phyloP scores from a whole-genome alignment of 2,888 invertebrate species.

The Mayetiola destructor region DNA sequence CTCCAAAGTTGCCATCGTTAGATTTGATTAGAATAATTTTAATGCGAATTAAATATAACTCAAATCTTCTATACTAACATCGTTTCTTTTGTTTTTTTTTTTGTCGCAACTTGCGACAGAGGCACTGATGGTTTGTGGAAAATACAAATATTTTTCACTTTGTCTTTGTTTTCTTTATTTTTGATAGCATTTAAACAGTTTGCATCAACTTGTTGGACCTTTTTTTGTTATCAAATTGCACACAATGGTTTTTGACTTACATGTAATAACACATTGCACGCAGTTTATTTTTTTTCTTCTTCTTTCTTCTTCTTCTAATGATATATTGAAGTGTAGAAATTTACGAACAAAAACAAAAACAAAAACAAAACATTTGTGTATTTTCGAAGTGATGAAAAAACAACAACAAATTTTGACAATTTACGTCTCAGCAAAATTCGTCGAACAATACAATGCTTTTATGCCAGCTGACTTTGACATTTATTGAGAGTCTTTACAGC shows the following conservation, averaged over 20 bases:
- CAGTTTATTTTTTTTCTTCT: too few species aligned
- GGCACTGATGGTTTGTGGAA: too few species aligned
- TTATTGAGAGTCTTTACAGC: too few species aligned
- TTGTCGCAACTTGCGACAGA: too few species aligned
- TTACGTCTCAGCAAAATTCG: neutral
- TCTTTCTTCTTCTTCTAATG: neutral
- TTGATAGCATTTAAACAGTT: too few species aligned
- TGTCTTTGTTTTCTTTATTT: too few species aligned
- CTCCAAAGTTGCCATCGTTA: constrained; percentile 31
- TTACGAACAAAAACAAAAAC: constrained; percentile 5
- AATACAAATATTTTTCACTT: too few species aligned
- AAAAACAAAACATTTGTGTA: neutral
- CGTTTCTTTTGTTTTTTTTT: too few species aligned
- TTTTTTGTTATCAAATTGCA: constrained; percentile 5
- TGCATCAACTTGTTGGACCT: too few species aligned
- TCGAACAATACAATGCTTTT: neutral
- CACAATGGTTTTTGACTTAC: neutral
- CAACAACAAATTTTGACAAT: neutral
- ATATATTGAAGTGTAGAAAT: neutral
- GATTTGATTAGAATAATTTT: neutral
- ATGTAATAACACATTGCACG: neutral
- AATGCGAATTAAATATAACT: neutral
- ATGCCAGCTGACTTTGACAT: constrained; percentile 11
- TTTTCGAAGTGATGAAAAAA: too few species aligned
- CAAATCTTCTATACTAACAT: too few species aligned